Evolutionary conservation across 2,888 invertebrate genomes (phyloP).

Genomic region (Xanthostigma xanthostigma): DNA sequence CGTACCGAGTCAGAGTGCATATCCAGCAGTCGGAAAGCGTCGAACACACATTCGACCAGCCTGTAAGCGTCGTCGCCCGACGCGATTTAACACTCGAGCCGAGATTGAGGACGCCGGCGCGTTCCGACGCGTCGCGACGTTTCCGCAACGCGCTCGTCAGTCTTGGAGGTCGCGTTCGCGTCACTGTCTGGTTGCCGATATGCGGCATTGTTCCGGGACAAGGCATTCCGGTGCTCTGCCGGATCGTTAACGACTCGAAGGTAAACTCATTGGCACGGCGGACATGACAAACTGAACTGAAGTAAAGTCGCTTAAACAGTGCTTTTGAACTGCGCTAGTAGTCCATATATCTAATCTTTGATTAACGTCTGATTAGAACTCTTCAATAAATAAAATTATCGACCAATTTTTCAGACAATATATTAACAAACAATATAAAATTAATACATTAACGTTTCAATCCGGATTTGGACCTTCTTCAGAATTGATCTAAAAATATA

Average conservation of each 20-base stretch:
- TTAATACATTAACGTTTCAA: no score
- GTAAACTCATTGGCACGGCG: no score
- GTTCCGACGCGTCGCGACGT: conserved; percentile 12
- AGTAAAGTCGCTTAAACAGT: no score
- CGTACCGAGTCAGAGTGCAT: not conserved
- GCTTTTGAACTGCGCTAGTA: no score
- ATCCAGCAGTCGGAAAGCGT: not conserved
- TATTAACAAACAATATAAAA: no score
- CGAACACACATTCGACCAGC: not conserved
- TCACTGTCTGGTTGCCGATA: conserved; percentile 18
- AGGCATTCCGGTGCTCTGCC: conserved; percentile 16
- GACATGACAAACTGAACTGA: no score
- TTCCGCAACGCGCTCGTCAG: conserved; percentile 13
- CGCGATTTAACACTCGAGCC: conserved; percentile 15
- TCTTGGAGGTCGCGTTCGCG: conserved; percentile 13
- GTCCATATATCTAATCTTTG: no score
- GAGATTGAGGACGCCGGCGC: conserved; percentile 15
- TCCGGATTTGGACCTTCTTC: no score
- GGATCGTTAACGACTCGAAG: conserved; percentile 16
- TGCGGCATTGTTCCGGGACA: conserved; percentile 19
- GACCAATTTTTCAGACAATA: no score
- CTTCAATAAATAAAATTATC: no score
- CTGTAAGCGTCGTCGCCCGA: conserved; percentile 8
- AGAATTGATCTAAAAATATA: no score
- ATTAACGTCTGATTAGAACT: no score